Evolutionary conservation across 2,113 vertebrate genomes (phyloP).

Genomic region (Gobiocypris rarus): DNA sequence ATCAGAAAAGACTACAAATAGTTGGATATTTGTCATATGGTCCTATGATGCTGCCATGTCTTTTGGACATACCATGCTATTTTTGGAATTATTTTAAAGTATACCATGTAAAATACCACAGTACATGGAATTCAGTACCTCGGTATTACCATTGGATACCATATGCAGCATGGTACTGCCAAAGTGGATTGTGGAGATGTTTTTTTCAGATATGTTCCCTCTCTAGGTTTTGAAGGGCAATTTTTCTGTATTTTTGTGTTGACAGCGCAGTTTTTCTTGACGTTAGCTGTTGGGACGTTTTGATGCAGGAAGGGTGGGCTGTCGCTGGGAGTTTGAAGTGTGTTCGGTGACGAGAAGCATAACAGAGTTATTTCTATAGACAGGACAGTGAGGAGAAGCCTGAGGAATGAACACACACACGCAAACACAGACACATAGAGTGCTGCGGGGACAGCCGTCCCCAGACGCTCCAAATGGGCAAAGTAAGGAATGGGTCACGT

Average conservation of each 20-base stretch:
- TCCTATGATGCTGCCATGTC: no score
- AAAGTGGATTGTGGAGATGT: neutral
- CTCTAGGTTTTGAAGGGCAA: conserved; percentile 21
- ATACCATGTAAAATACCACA: no score
- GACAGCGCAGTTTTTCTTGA: conserved; percentile 34
- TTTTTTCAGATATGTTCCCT: neutral
- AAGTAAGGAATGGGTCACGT: conserved; percentile 19
- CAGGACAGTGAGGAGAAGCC: conserved; percentile 37
- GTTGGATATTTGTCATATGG: no score
- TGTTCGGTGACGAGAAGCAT: conserved; percentile 27
- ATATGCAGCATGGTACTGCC: neutral
- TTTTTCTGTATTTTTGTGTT: conserved; percentile 8
- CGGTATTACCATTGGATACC: neutral
- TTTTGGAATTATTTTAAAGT: no score
- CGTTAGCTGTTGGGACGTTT: conserved; percentile 40
- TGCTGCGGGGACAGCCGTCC: conserved; percentile 21
- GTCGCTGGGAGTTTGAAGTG: conserved; percentile 38
- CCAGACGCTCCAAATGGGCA: conserved; percentile 37
- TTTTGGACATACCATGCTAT: no score
- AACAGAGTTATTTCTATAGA: conserved; percentile 42
- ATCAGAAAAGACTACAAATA: no score
- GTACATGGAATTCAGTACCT: no score
- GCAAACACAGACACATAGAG: neutral
- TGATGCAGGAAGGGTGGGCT: conserved; percentile 33
- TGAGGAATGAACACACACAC: conserved; percentile 15